phyloP scores from a whole-genome alignment of 2,113 vertebrate genomes.

The Apistogramma diplotaenia region DNA sequence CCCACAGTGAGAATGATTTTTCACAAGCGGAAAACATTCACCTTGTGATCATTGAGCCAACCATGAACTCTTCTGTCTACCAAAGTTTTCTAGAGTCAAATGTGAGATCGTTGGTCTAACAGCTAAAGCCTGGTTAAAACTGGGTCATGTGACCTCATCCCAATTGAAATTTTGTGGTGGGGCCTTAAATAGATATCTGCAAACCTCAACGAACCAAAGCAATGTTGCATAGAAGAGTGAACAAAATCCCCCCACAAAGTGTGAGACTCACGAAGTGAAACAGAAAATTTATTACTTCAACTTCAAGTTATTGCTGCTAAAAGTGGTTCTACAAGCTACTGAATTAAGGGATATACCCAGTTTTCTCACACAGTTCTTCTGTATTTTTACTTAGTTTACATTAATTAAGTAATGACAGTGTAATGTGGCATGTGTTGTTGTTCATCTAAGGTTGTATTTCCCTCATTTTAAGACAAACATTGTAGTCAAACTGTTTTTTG shows the following conservation, averaged over 20 bases:
- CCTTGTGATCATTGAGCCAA: not conserved
- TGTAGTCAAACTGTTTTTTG: no score
- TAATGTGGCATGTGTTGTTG: no score
- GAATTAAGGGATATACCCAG: not conserved
- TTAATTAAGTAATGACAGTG: no score
- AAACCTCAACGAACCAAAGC: no score
- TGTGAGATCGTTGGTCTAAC: not conserved
- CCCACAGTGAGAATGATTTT: not conserved
- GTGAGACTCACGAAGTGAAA: not conserved
- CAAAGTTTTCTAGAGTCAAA: not conserved
- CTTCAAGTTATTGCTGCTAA: no score
- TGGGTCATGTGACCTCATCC: not conserved
- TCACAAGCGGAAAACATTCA: not conserved
- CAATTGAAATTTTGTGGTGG: not conserved
- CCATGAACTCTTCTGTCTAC: not conserved
- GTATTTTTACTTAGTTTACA: not conserved
- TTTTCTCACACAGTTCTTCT: not conserved
- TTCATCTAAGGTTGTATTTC: no score
- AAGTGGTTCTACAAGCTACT: no score
- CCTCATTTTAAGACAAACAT: no score
- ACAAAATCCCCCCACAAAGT: not conserved
- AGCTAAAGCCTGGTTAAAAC: not conserved
- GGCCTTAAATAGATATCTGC: not conserved
- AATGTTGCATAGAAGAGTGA: no score
- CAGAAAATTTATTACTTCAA: not conserved